Conservation (phyloP, 64 coral and sea anemone genomes). For the Dendrophyllia cribrosa region DNA sequence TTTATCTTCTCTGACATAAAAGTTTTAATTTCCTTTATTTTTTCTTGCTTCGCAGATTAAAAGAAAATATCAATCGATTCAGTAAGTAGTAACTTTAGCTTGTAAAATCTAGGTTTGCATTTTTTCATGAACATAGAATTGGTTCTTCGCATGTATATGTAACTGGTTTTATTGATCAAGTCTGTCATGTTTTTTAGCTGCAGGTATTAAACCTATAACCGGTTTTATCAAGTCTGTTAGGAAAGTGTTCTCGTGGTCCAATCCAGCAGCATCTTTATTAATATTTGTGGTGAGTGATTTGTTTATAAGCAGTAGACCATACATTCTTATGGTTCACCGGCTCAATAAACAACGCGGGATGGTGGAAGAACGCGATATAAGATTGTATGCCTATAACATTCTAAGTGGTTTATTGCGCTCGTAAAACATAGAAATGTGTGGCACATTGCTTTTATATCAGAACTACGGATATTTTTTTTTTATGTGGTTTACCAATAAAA, state of each 20-base stretch:
- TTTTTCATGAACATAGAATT: no score
- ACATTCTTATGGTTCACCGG: no score
- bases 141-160: background rate
- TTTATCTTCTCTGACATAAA: background rate
- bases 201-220: conserved; percentile 77
- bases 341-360: no score
- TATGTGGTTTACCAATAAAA: no score
- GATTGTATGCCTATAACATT: no score
- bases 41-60: conserved; percentile 46
- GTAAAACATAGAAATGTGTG: no score
- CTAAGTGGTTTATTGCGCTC: no score
- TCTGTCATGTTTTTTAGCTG: conserved; percentile 25
- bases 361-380: no score
- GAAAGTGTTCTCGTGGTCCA: conserved; percentile 74
- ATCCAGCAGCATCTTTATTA: conserved; percentile 77
- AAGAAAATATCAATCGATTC: conserved; percentile 93
- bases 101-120: background rate
- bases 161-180: background rate
- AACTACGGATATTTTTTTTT: no score
- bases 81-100: conserved; percentile 58
- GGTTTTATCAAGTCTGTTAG: conserved; percentile 68
- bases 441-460: no score
- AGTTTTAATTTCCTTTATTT: background rate
- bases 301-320: no score
- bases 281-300: conserved; percentile 83